A percentile compares a stretch with the other conserved stretches of the same genome.
These are phyloP conservation scores for Chrysoperla carnea DNA, from an alignment of 1,140 invertebrate species.

Conservation along the genomic window DNA sequence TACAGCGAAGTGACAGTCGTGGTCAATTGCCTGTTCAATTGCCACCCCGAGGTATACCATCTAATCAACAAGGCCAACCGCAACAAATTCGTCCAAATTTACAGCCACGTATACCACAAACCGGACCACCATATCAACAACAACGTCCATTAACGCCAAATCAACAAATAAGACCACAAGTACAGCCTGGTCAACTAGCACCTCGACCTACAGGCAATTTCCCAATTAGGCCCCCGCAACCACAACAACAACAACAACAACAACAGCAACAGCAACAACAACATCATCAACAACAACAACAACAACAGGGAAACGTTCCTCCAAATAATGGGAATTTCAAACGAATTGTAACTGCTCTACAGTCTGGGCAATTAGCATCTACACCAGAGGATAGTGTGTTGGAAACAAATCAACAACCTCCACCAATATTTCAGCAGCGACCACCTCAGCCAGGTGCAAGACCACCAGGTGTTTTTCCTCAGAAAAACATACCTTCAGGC, in stretches of 20 bases:
- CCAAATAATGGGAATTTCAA: not conserved
- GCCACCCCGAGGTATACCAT: not conserved
- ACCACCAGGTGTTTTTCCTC: conserved; percentile 15
- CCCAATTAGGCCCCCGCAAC: not conserved
- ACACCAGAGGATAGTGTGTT: not conserved
- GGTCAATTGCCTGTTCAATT: conserved; percentile 6
- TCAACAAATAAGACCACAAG: conserved; percentile 6
- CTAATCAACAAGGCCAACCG: conserved; percentile 12
- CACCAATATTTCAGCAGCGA: conserved; percentile 1
- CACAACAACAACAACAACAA: not conserved
- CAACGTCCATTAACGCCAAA: conserved; percentile 11
- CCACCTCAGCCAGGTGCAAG: conserved; percentile 10
- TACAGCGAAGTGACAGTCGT: conserved; percentile 10
- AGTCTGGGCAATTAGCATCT: not conserved
- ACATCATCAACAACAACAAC: not conserved
- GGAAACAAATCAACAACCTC: not conserved
- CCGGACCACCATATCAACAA: conserved; percentile 10
- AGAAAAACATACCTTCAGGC: conserved; percentile 4
- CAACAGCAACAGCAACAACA: not conserved
- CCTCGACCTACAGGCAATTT: not conserved
- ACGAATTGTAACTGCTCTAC: not conserved
- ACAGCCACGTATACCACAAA: conserved; percentile 2
- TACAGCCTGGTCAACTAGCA: not conserved
- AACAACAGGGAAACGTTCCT: conserved; percentile 2
- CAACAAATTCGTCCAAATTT: conserved; percentile 6